Evolutionary conservation across 2,113 vertebrate species (phyloP).

Genomic region (Synchiropus splendidus): DNA sequence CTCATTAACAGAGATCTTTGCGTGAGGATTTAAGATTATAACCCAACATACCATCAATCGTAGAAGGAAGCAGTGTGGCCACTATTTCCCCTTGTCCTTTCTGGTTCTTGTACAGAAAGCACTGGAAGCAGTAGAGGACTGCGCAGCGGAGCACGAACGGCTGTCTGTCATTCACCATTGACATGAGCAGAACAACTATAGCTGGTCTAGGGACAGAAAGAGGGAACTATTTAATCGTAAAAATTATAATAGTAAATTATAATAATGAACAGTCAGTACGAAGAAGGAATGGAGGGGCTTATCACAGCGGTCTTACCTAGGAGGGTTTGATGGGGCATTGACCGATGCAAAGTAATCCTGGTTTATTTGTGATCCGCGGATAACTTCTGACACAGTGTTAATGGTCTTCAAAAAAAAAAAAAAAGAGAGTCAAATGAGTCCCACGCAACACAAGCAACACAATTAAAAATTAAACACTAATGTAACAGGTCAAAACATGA

Average conservation of each 20-base stretch:
- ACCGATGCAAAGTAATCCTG: conserved; percentile 98
- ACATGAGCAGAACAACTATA: conserved; percentile 96
- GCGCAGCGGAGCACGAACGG: conserved; percentile 94
- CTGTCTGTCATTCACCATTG: conserved; percentile 96
- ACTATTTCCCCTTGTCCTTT: conserved; percentile 96
- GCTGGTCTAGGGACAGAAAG: conserved; percentile 72
- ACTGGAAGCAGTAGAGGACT: conserved; percentile 97
- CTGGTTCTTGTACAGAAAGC: conserved; percentile 94
- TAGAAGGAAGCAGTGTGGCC: conserved; percentile 89
- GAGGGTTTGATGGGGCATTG: conserved; percentile 94
- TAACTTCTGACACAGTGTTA: conserved; percentile 97
- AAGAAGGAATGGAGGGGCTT: neutral
- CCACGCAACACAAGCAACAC: too few relatives aligned
- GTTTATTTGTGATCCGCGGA: conserved; percentile 89
- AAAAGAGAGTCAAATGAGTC: neutral
- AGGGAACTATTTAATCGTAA: too few relatives aligned
- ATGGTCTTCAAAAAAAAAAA: conserved; percentile 75
- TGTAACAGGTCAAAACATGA: too few relatives aligned
- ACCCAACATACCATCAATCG: conserved; percentile 93
- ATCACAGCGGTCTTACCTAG: conserved; percentile 68
- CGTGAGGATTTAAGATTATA: neutral
- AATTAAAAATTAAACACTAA: too few relatives aligned
- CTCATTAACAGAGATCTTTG: neutral
- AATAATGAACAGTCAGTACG: neutral
- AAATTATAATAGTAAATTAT: neutral